phyloP scores from a whole-genome alignment of 2,888 invertebrate species.

The Petrophora chlorosata region DNA sequence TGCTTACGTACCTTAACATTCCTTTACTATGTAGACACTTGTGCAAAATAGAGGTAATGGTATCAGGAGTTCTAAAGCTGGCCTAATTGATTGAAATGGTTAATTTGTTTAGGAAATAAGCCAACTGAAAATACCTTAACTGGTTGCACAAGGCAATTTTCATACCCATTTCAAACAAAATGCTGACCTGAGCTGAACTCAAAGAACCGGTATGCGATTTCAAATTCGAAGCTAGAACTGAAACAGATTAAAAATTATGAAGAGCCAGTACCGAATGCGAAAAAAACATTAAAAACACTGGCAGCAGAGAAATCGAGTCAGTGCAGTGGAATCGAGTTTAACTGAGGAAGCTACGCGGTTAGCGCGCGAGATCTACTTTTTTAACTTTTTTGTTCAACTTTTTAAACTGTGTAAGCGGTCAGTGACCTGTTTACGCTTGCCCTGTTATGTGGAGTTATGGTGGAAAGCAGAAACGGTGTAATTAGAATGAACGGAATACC shows the following conservation, averaged over 20 bases:
- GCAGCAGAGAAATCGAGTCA: constrained; percentile 28
- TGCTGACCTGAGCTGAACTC: background rate
- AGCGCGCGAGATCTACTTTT: background rate
- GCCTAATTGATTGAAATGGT: too few species aligned
- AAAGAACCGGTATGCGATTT: background rate
- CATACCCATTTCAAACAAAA: too few species aligned
- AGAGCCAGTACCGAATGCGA: constrained; percentile 20
- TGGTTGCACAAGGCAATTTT: too few species aligned
- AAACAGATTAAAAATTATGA: constrained; percentile 35
- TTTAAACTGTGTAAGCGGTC: constrained; percentile 6
- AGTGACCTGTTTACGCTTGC: background rate
- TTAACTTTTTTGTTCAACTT: background rate
- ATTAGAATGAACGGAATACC: constrained; percentile 2
- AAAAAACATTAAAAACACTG: constrained; percentile 26
- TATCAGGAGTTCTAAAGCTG: too few species aligned
- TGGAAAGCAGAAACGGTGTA: constrained; percentile 9
- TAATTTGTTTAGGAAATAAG: too few species aligned
- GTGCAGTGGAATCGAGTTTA: constrained; percentile 35
- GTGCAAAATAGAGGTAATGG: too few species aligned
- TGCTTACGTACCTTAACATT: too few species aligned
- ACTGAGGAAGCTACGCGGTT: constrained; percentile 28
- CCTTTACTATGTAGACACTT: too few species aligned
- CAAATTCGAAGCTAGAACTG: constrained; percentile 2
- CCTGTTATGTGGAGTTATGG: background rate
- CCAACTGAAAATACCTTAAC: too few species aligned